Percentiles rank a stretch among this genome's conserved stretches.
These are phyloP conservation scores for Sipha maydis DNA, from an alignment of 2,888 invertebrate species.

Conservation along the genomic window DNA sequence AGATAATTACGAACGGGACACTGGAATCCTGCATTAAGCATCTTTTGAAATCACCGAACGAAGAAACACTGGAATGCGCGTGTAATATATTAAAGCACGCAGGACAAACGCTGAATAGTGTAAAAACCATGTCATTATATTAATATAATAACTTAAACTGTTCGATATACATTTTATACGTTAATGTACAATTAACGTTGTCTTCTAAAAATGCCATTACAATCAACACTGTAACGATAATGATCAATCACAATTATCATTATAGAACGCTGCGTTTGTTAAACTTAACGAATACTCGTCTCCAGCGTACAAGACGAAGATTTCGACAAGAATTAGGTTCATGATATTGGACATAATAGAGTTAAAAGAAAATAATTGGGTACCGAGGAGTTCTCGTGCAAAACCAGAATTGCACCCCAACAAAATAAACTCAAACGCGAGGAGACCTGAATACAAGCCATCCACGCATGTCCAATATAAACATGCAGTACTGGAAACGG, in stretches of 20 bases:
- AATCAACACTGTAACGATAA: not conserved
- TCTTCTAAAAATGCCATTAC: too few species aligned
- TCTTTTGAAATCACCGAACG: not conserved
- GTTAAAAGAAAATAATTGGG: not conserved
- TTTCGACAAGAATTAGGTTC: not conserved
- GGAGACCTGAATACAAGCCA: too few species aligned
- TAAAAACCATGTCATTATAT: not conserved
- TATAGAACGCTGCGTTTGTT: not conserved
- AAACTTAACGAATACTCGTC: not conserved
- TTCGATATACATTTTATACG: not conserved
- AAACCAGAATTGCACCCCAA: not conserved
- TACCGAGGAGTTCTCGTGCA: not conserved
- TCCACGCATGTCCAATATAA: too few species aligned
- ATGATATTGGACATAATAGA: not conserved
- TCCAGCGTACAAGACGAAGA: not conserved
- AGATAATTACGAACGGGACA: not conserved
- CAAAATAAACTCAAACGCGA: too few species aligned
- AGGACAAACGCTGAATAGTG: not conserved
- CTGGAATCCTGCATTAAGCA: not conserved
- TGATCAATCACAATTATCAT: not conserved
- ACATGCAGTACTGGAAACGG: too few species aligned
- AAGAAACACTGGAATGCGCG: not conserved
- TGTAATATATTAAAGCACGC: not conserved
- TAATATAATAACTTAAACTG: too few species aligned
- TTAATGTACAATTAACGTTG: too few species aligned